phyloP scores from a whole-genome alignment of 2,888 invertebrate genomes.

The Agrotis clavis region DNA sequence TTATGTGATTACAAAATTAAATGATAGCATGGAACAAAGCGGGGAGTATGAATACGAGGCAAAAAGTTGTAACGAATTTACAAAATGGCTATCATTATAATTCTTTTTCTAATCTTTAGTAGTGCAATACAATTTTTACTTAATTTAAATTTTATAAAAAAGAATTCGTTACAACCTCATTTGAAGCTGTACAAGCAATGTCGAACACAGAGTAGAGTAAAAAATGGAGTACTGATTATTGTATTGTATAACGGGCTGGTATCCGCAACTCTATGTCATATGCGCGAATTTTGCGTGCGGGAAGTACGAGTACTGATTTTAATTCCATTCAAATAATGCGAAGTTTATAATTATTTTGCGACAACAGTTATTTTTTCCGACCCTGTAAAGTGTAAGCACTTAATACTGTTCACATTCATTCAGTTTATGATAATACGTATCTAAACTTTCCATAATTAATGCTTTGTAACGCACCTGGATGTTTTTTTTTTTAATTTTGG shows the following conservation, averaged over 20 bases:
- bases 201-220: conserved; percentile 48
- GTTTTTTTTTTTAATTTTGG: too few species aligned
- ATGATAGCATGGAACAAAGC: conserved; percentile 37
- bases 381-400: conserved; percentile 7
- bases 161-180: conserved; percentile 50
- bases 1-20: background rate
- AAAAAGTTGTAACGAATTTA: conserved; percentile 45
- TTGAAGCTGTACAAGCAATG: conserved; percentile 58
- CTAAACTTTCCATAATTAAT: too few species aligned
- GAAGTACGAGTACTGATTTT: conserved; percentile 17
- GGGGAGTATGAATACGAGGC: conserved; percentile 13
- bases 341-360: background rate
- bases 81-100: background rate
- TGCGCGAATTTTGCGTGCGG: too few species aligned
- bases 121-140: background rate
- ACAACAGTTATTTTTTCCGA: background rate
- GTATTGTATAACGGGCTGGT: too few species aligned
- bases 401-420: background rate
- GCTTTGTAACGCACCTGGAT: too few species aligned
- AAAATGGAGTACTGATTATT: conserved; percentile 44
- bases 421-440: too few species aligned
- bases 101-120: background rate
- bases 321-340: too few species aligned
- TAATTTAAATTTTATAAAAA: background rate
- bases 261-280: too few species aligned